Conservation (phyloP, 2,797 vertebrate genomes). For the Typhlichthys subterraneus region DNA sequence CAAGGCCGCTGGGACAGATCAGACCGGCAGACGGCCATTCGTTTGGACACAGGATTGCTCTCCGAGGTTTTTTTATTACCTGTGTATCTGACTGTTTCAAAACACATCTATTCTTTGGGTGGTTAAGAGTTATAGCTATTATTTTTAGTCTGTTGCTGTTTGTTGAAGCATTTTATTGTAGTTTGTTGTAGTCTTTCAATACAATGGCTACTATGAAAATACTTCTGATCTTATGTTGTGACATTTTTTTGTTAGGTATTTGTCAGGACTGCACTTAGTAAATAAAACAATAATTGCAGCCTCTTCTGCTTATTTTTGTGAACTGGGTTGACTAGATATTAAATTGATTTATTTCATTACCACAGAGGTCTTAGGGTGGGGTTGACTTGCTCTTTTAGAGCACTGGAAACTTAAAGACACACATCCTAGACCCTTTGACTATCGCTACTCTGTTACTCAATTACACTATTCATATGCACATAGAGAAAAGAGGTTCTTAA, state of each 20-base stretch:
- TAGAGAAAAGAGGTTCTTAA: slow-evolving; percentile 18
- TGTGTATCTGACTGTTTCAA: not conserved
- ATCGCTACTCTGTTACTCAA: slow-evolving; percentile 16
- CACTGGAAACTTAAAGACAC: not conserved
- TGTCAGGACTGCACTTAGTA: too few relatives aligned
- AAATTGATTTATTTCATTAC: too few relatives aligned
- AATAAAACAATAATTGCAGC: too few relatives aligned
- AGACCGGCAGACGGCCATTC: slow-evolving; percentile 35
- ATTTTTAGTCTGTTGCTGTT: not conserved
- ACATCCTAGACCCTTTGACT: slow-evolving; percentile 16
- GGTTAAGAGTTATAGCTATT: too few relatives aligned
- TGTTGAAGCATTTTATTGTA: not conserved
- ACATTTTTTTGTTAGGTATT: too few relatives aligned
- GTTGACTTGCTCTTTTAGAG: too few relatives aligned
- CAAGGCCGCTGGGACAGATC: slow-evolving; percentile 13
- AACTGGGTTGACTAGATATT: too few relatives aligned
- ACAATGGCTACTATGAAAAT: not conserved
- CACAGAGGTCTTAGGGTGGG: too few relatives aligned
- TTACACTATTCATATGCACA: slow-evolving; percentile 8
- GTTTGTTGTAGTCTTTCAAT: not conserved
- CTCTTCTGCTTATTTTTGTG: too few relatives aligned
- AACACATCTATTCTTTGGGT: too few relatives aligned
- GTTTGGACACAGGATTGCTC: slow-evolving; percentile 1
- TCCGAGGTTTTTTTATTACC: not conserved
- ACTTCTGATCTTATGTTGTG: not conserved